These are phyloP conservation scores for Nothobranchius furzeri DNA, from an alignment of 2,113 vertebrate species.

Conservation along the genomic window DNA sequence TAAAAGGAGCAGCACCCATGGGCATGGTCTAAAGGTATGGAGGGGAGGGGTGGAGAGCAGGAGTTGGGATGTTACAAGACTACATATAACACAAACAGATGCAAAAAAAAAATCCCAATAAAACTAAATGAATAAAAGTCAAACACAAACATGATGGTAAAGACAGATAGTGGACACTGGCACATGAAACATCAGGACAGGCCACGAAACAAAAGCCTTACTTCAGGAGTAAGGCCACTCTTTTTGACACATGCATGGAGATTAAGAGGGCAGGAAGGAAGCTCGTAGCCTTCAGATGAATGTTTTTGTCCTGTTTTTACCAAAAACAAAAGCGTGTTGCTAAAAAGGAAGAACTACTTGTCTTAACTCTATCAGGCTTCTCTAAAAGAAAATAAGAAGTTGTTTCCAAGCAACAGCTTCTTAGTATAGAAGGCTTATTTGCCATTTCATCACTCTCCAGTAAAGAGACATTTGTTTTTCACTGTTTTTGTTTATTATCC, in stretches of 20 bases:
- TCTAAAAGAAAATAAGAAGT: constrained; percentile 30
- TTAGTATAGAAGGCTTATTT: constrained; percentile 15
- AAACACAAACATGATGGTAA: background rate
- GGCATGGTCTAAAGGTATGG: constrained; percentile 76
- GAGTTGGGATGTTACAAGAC: constrained; percentile 71
- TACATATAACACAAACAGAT: constrained; percentile 60
- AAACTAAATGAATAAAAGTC: constrained; percentile 8
- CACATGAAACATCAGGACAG: constrained; percentile 23
- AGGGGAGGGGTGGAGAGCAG: constrained; percentile 59
- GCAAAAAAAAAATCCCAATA: constrained; percentile 41
- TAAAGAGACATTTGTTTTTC: constrained; percentile 1
- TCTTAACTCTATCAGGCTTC: background rate
- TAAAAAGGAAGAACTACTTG: background rate
- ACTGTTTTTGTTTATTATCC: background rate
- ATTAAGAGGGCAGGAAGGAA: constrained; percentile 17
- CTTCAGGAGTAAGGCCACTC: background rate
- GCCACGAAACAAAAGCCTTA: constrained; percentile 27
- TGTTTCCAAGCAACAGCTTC: constrained; percentile 53
- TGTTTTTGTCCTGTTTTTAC: background rate
- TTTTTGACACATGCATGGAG: constrained; percentile 37
- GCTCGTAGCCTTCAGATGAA: constrained; percentile 19
- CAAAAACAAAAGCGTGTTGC: constrained; percentile 7
- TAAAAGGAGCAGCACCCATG: constrained; percentile 72
- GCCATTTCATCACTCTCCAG: constrained; percentile 62
- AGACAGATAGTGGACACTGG: background rate